These are phyloP conservation scores for Drosophila mercatorum DNA, from an alignment of 2,888 invertebrate genomes.

Conservation along the genomic window DNA sequence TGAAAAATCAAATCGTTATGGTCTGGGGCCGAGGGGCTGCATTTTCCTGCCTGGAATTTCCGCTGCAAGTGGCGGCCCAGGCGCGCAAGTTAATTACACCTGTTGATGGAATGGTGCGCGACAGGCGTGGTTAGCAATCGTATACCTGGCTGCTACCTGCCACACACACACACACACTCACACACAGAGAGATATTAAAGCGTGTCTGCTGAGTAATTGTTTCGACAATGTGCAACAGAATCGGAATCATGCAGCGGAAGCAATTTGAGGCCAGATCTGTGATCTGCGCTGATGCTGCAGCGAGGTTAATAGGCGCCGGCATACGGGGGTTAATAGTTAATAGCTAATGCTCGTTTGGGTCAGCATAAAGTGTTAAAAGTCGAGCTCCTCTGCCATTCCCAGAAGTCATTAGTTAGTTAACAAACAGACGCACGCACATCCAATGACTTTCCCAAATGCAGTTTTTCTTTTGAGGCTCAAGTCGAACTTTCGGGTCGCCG, in stretches of 20 bases:
- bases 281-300: conserved; percentile 36
- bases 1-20: conserved; percentile 76
- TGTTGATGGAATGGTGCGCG: conserved; percentile 66
- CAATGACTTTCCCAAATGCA: conserved; percentile 47
- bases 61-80: conserved; percentile 50
- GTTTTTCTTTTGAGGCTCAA: conserved; percentile 25
- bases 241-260: conserved; percentile 77
- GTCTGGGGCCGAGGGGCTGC: conserved; percentile 28
- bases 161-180: background rate
- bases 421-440: conserved; percentile 7
- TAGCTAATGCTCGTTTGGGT: conserved; percentile 43
- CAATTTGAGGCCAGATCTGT: conserved; percentile 75
- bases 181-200: conserved; percentile 7
- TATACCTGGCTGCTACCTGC: conserved; percentile 10
- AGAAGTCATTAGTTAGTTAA: conserved; percentile 59
- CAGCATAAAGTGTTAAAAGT: conserved; percentile 62
- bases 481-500: conserved; percentile 36
- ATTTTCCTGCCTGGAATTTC: conserved; percentile 80
- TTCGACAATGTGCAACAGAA: conserved; percentile 48
- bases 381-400: conserved; percentile 41
- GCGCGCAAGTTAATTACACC: conserved; percentile 67
- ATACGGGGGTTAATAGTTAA: conserved; percentile 67
- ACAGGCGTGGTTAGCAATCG: conserved; percentile 50
- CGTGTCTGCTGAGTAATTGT: conserved; percentile 63
- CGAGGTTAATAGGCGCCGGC: conserved; percentile 63